Base-by-base conservation (phyloP, 2,113 vertebrate genomes). In the Ailuropoda melanoleuca region DNA sequence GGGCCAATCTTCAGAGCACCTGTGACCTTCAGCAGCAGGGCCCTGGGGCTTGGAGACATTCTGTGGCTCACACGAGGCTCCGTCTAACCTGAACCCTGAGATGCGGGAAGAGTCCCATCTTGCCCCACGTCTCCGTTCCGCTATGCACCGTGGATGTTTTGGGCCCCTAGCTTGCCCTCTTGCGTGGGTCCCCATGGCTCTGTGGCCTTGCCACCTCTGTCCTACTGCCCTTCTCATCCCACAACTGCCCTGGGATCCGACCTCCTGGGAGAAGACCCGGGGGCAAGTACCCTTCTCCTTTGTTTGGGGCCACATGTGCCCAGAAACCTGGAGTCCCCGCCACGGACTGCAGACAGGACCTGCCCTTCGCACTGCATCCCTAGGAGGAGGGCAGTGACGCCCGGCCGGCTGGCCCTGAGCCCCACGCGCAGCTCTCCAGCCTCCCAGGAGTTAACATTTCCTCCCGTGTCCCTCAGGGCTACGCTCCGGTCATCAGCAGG, bases 361-460 rank as follows among this genome's bases (percentile, higher is more conserved):
- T 6, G 1, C 29, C 19, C 4, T 1, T 17, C 1, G 11, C 19
- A 13, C 0, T 13, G 8, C 19, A 43, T 39, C 56, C 64, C 1
- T 0, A 3, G 46, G 55, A 17, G 3, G 2, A 0, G 29, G 48
- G 13, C 19, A 4, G 4, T 1, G 12, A 24, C 4, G 3, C 37
- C 55, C 21, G 11, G 17, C 37, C 1, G 46, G 31, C 4, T 5
- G 18, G 29, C 62, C 62, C 29, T 14, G 29, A 0, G 7, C 23
- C 56, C 23, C 8, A 58, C 23, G 21, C 8, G 7, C 56, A 31
- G 62, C 29, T 64, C 62, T 31, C 13, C 62, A 7, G 29, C 29
- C 60, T 31, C 62, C 62, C 29, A 31, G 62, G 62, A 6, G 62
- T 7, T 6, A 31, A 37, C 0, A 0, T 18, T 4, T 9, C 0